These are phyloP conservation scores for Heterochromis multidens DNA, from an alignment of 2,113 vertebrate species.

Conservation along the genomic window DNA sequence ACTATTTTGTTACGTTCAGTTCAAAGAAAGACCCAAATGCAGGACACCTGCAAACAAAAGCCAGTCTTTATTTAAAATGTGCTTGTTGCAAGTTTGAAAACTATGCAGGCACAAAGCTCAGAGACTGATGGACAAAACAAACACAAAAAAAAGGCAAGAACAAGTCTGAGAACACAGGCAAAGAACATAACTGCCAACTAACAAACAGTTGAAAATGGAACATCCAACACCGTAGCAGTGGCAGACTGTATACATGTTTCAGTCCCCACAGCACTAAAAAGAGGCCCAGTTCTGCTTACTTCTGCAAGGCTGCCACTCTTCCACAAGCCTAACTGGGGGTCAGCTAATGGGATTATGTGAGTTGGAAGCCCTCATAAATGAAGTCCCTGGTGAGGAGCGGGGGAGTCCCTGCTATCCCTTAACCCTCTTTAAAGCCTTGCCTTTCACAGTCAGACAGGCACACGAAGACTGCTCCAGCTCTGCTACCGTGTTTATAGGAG, in stretches of 20 bases:
- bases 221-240: neutral
- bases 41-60: neutral
- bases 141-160: neutral
- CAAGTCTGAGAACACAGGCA: neutral
- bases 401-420: constrained; percentile 49
- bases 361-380: constrained; percentile 65
- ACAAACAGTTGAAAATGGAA: neutral
- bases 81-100: neutral
- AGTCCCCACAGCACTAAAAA: constrained; percentile 17
- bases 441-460: constrained; percentile 49
- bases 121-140: neutral
- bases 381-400: constrained; percentile 60
- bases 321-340: constrained; percentile 47
- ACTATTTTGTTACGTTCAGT: neutral
- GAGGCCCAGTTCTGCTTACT: constrained; percentile 32
- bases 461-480: constrained; percentile 36
- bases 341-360: constrained; percentile 70
- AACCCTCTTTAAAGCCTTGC: constrained; percentile 61
- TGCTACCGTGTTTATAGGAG: neutral
- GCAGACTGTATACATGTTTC: constrained; percentile 7
- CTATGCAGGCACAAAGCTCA: neutral
- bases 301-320: constrained; percentile 34
- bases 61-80: neutral
- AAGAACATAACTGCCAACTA: neutral
- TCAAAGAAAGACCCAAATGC: neutral